Evolutionary conservation across 2,888 invertebrate genomes (phyloP).

Genomic region (Conchocele bisecta): DNA sequence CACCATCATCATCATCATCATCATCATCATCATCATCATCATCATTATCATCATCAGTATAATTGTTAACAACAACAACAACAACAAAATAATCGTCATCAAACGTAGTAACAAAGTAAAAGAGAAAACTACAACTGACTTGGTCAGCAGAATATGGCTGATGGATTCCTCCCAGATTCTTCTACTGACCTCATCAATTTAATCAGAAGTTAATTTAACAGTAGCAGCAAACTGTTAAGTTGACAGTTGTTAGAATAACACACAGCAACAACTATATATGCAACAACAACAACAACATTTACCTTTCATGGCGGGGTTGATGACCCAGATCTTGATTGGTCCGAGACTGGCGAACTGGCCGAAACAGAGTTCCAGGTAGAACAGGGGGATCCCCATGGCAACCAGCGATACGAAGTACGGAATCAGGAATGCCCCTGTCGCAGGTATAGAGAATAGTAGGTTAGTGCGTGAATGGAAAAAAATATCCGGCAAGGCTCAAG

Average conservation of each 20-base stretch:
- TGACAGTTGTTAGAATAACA: too few relatives aligned
- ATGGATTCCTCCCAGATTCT: too few relatives aligned
- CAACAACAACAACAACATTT: too few relatives aligned
- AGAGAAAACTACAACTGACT: not conserved
- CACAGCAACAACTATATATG: too few relatives aligned
- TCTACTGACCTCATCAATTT: too few relatives aligned
- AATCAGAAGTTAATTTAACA: too few relatives aligned
- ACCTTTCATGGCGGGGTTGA: conserved; percentile 78
- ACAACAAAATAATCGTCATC: not conserved
- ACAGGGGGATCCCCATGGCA: conserved; percentile 76
- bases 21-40: conserved; percentile 10
- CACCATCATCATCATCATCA: conserved; percentile 25
- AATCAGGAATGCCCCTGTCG: conserved; percentile 73
- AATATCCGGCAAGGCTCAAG: too few relatives aligned
- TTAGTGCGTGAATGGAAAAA: too few relatives aligned
- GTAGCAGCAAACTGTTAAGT: too few relatives aligned
- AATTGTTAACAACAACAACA: not conserved
- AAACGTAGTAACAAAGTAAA: not conserved
- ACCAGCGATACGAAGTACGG: conserved; percentile 70
- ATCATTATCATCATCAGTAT: conserved; percentile 4
- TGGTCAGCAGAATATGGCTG: too few relatives aligned
- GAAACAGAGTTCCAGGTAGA: conserved; percentile 74
- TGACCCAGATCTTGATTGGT: conserved; percentile 72
- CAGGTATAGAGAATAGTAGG: too few relatives aligned
- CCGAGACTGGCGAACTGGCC: conserved; percentile 76